Base-by-base conservation (phyloP, 1,140 invertebrate species). In the Ceratina japonica region DNA sequence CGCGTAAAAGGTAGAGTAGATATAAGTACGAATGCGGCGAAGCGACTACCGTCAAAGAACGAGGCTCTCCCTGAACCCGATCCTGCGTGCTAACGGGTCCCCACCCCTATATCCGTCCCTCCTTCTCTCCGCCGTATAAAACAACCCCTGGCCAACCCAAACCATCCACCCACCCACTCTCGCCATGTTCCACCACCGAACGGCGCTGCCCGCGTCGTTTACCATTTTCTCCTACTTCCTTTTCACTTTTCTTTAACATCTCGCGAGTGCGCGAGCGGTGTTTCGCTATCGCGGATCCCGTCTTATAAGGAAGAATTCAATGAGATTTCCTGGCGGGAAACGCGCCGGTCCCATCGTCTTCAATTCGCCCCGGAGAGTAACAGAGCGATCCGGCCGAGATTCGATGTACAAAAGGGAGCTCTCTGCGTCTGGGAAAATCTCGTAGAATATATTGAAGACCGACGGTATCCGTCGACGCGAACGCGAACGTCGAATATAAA, bases 41-140 rank as follows among this genome's bases (percentile, higher is more conserved):
- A 91, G 87, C 79, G 89, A 90, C 90, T 91, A 87, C 84, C 82
- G 84, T 86, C 84, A 89, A 75, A 87, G 87, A 88, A 77, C 87
- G 87, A 86, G 87, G 81, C 69, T 84, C 81, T 81, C 84, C 82
- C 69, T 79, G 68, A 75, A 79, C 82, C 81, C 85, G 88, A 89
- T 89, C 88, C 88, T 89, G 88, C 88, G 88, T 89, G 87, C 79
- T 89, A 87, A 87, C 87, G 84, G 83, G 78, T 84, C 79, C 80
- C 81, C 79, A 71, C 66, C 77, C 5, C 78, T 51, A 79, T 82
- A 44, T 78, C 75, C 82, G 70, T 24, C 52, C 56, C 69, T 74
- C 37, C 87, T 71, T 63, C 80, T 72, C 66, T 31, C 44, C 66
- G 51, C 63, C 65, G 20, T 3, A 12, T 44, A 44, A 44, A 44